phyloP scores from a whole-genome alignment of 2,113 vertebrate species.

The Alectura lathami region DNA sequence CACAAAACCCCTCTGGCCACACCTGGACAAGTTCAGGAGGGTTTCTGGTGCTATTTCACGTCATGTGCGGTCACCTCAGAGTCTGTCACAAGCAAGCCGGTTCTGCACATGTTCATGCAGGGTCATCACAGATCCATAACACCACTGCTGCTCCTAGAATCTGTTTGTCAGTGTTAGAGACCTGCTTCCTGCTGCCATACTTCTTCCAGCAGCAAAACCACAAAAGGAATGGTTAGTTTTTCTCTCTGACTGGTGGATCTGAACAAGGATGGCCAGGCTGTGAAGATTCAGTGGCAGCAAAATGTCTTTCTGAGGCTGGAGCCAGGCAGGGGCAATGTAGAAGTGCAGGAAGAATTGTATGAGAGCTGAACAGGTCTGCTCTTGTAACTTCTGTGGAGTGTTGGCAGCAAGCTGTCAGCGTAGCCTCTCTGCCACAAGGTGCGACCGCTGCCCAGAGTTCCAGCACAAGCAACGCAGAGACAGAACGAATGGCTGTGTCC shows the following conservation, averaged over 20 bases:
- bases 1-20: not conserved
- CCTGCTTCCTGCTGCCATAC: not conserved
- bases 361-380: not conserved
- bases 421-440: not conserved
- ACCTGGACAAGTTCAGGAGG: not conserved
- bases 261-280: not conserved
- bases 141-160: not conserved
- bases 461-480: not conserved
- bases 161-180: not conserved
- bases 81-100: not conserved
- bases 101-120: not conserved
- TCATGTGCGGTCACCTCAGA: rapidly evolving
- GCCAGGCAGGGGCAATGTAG: not conserved
- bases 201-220: not conserved
- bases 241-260: not conserved
- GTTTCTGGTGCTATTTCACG: not conserved
- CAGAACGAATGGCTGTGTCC: not conserved
- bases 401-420: not conserved
- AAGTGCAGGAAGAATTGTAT: not conserved
- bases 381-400: not conserved
- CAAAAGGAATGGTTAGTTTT: not conserved
- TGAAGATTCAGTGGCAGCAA: not conserved
- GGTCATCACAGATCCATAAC: rapidly evolving
- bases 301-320: not conserved
- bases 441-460: not conserved